A percentile compares a stretch with the other conserved stretches of the same genome.
Evolutionary conservation across 2,797 vertebrate species (phyloP).

Genomic region (Melanotaenia parkinsoni): DNA sequence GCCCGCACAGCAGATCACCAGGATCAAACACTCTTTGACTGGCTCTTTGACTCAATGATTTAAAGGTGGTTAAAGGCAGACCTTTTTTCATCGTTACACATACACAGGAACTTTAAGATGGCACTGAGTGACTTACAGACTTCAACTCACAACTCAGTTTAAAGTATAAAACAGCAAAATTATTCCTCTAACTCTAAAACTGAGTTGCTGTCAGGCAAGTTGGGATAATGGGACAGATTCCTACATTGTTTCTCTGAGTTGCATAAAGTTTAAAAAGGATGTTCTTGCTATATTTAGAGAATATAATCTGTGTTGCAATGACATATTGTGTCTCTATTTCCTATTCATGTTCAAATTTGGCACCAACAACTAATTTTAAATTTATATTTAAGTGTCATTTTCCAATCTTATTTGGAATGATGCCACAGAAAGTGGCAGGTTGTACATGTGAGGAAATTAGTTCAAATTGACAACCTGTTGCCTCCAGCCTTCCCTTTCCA

Average conservation of each 20-base stretch:
- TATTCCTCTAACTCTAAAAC: slow-evolving; percentile 54
- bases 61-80: slow-evolving; percentile 58
- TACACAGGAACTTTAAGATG: slow-evolving; percentile 58
- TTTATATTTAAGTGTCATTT: slow-evolving; percentile 1
- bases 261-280: slow-evolving; percentile 22
- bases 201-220: slow-evolving; percentile 38
- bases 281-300: slow-evolving; percentile 15
- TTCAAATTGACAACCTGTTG: slow-evolving; percentile 18
- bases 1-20: slow-evolving; percentile 64
- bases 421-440: background rate
- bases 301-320: slow-evolving; percentile 6
- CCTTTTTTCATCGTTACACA: slow-evolving; percentile 32
- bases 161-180: slow-evolving; percentile 50
- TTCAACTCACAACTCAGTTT: slow-evolving; percentile 59
- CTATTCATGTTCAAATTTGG: slow-evolving; percentile 1
- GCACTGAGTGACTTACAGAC: slow-evolving; percentile 48
- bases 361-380: background rate
- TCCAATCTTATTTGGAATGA: background rate
- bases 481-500: slow-evolving; percentile 11
- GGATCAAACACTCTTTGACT: slow-evolving; percentile 78
- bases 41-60: slow-evolving; percentile 62
- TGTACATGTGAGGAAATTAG: slow-evolving; percentile 11
- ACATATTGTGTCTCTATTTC: background rate
- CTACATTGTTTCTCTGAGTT: background rate
- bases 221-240: slow-evolving; percentile 45